Evolutionary conservation across 2,113 vertebrate genomes (phyloP).

Genomic region (Numenius arquata): DNA sequence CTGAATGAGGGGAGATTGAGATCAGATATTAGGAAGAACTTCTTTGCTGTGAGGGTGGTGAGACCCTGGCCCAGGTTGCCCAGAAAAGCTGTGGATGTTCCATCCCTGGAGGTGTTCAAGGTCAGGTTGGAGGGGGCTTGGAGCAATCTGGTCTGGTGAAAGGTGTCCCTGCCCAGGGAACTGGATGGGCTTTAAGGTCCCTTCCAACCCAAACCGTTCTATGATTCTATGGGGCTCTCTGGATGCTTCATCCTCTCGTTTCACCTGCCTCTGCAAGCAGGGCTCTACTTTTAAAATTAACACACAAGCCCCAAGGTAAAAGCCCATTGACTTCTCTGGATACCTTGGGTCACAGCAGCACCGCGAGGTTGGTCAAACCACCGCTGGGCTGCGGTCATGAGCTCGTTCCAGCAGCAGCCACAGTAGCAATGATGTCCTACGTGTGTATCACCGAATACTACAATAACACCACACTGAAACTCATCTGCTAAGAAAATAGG

Average conservation of each 20-base stretch:
- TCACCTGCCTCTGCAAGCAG: neutral
- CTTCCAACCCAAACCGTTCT: no score
- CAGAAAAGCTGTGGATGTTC: no score
- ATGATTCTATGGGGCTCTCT: no score
- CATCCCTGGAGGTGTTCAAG: no score
- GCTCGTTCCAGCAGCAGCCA: neutral
- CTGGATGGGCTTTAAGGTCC: no score
- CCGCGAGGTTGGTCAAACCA: fast-evolving
- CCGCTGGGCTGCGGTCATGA: fast-evolving
- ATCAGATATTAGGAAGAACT: no score
- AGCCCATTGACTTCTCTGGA: neutral
- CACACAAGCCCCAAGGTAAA: neutral
- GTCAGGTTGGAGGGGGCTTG: no score
- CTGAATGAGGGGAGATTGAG: no score
- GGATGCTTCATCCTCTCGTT: neutral
- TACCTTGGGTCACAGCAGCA: neutral
- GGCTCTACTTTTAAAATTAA: neutral
- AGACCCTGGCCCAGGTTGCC: no score
- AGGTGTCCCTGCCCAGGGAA: no score
- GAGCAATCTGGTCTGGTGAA: no score
- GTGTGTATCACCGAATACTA: neutral
- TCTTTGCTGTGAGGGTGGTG: no score
- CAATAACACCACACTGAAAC: neutral
- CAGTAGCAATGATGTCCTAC: neutral
- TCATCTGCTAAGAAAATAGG: neutral